Evolutionary conservation across 2,113 vertebrate genomes (phyloP), one percentile per base, ranked within the genome.

Genomic region (Aphyosemion australe): DNA sequence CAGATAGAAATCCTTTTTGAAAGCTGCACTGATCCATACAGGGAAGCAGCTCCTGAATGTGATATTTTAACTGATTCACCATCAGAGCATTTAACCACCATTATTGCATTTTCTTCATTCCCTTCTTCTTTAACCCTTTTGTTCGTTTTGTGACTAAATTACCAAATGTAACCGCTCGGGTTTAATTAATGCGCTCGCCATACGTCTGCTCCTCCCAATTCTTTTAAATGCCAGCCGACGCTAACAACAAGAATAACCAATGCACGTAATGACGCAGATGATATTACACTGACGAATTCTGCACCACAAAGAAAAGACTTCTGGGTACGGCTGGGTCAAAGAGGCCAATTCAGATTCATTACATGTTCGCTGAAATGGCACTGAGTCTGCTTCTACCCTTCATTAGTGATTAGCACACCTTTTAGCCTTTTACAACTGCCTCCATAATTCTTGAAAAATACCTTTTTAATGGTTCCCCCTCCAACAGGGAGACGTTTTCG

Each of bases 391-490:
- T 82, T 76, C 77, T 57, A 65, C 58, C 78, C 84, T 90, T 87
- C 84, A 88, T 89, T 75, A 79, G 84, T 82, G 85, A 90, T 92
- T 89, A 91, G 85, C 79, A 79, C 81, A 82, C 77, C 81, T 89
- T 82, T 86, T 82, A 80, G 80, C 85, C 84, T 83, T 87, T 77
- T 63, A 68, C 84, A 87, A 90, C 82, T 86, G 85, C 84, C 32
- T 42, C 84, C 69, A 82, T 87, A 86, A 84, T 85, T 90, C 78
- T 79, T 70, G 65, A 84, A 84, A 87, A 88, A 91, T 84, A 86
- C 73, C 74, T 81, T 87, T 90, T 83, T 87, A 84, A 89, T 88
- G 78, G 79, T 76, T 80, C 74, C 65, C 26, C 59, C 70, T 75
- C 54, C 60, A 72, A 72, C 64, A 37, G 67, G 66, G 57, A 72